Base-by-base conservation (phyloP, 1,140 invertebrate species). In the Gryllus bimaculatus region DNA sequence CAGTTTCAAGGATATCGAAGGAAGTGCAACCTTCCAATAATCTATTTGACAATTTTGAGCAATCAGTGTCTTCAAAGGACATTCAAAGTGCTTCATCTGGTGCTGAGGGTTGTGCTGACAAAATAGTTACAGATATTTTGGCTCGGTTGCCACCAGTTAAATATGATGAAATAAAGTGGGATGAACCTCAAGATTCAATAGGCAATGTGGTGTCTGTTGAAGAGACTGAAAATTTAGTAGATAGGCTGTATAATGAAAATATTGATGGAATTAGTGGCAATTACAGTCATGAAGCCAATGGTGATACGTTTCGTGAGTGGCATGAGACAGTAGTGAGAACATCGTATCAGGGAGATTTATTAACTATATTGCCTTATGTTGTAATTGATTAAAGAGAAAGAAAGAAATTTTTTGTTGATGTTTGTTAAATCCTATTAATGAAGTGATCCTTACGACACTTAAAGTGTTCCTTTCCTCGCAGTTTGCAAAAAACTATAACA, bases 311-410 rank as follows among this genome's bases (percentile, higher is more conserved):
- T 89, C 88, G 90, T 81, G 92, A 95, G 87, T 96, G 94, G 93
- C 91, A 94, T 85, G 92, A 96, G 87, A 91, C 91, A 85, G 88
- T 91, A 81, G 90, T 90, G 81, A 90, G 87, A 86, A 88, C 88
- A 85, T 92, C 90, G 82, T 92, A 89, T 83, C 89, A 89, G 86
- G 92, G 88, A 83, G 92, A 94, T 85, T 88, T 89, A 83, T 89
- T 96, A 86, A 90, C 92, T 87, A 93, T 96, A 89, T 90, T 96
- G 90, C 95, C 95, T 88, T 97, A 97, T 89, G 94, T 95, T 88
- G 91, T 96, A 85, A 93, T 95, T 87, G 94, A 96, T 90, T 96
- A 48, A 79, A 66, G 54, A 66, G 54, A 66, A 66, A 66, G 10
- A 66, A 66, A 66, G 54, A 18, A 66, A 66, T 66, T 13, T 66